These are phyloP conservation scores for Bergia puertoricense DNA, from an alignment of 92 coral and sea anemone species.

Conservation along the genomic window DNA sequence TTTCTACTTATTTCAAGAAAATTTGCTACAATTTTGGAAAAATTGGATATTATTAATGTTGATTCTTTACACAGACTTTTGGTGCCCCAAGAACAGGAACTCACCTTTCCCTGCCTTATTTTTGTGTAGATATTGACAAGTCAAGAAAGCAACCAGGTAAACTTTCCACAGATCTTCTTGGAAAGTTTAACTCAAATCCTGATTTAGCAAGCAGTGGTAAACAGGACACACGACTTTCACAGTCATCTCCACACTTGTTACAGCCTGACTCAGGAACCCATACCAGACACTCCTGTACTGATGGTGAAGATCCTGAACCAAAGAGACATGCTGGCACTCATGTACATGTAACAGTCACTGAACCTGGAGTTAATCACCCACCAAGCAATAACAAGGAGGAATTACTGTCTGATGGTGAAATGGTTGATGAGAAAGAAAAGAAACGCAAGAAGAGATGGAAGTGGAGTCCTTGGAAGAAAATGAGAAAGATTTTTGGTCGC, in stretches of 20 bases:
- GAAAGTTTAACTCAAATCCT: slow-evolving; percentile 71
- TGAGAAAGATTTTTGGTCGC: slow-evolving; percentile 86
- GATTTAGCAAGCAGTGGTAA: slow-evolving; percentile 43
- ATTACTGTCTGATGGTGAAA: slow-evolving; percentile 60
- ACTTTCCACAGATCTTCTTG: slow-evolving; percentile 65
- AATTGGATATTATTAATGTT: not conserved
- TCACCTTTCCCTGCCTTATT: not conserved
- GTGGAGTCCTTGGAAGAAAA: slow-evolving; percentile 82
- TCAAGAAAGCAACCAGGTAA: slow-evolving; percentile 70
- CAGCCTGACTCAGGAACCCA: slow-evolving; percentile 27
- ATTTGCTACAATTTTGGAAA: too few species aligned
- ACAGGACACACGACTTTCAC: slow-evolving; percentile 23
- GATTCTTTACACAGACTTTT: not conserved
- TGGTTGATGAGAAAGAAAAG: slow-evolving; percentile 59
- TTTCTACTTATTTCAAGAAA: too few species aligned
- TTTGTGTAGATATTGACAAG: slow-evolving; percentile 57
- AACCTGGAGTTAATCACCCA: slow-evolving; percentile 27
- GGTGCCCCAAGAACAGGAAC: not conserved
- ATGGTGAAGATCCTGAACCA: slow-evolving; percentile 46
- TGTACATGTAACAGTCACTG: slow-evolving; percentile 62
- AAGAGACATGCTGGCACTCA: slow-evolving; percentile 43
- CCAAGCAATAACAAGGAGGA: slow-evolving; percentile 71
- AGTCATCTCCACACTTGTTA: slow-evolving; percentile 36
- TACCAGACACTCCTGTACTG: slow-evolving; percentile 12
- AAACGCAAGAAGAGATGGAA: slow-evolving; percentile 81